These are phyloP conservation scores for Smutsia temminckii DNA, from an alignment of 2,797 vertebrate genomes.

Conservation along the genomic window DNA sequence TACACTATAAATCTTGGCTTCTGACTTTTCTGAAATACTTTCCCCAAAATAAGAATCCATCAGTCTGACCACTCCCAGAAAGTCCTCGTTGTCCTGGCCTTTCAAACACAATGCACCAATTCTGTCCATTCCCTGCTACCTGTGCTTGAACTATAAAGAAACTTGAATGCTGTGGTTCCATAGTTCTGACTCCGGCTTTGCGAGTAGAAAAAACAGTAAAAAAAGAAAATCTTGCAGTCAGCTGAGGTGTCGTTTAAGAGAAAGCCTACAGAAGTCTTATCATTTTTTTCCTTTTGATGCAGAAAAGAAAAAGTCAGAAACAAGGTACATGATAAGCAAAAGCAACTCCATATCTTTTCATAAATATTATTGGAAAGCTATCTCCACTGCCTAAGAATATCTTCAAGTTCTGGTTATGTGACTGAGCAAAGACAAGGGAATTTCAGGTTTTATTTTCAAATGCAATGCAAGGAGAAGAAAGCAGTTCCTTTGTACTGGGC, in stretches of 20 bases:
- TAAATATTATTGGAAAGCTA: conserved; percentile 19
- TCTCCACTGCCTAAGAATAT: not conserved
- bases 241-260: conserved; percentile 10
- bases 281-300: not conserved
- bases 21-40: not conserved
- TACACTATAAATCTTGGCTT: not conserved
- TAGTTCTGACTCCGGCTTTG: conserved; percentile 46
- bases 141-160: conserved; percentile 56
- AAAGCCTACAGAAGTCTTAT: not conserved
- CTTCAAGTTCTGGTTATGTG: not conserved
- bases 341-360: conserved; percentile 11
- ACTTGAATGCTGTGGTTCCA: conserved; percentile 51
- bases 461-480: not conserved
- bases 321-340: conserved; percentile 35
- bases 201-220: conserved; percentile 15
- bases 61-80: not conserved
- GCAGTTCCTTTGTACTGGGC: no score
- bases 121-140: conserved; percentile 4
- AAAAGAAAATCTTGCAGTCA: conserved; percentile 37
- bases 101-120: conserved; percentile 20
- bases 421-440: not conserved
- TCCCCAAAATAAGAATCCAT: not conserved
- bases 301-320: conserved; percentile 15
- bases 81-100: not conserved
- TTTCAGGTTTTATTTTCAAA: not conserved